Base-by-base conservation (phyloP, 2,797 vertebrate species). In the Hephaestus fuliginosus region DNA sequence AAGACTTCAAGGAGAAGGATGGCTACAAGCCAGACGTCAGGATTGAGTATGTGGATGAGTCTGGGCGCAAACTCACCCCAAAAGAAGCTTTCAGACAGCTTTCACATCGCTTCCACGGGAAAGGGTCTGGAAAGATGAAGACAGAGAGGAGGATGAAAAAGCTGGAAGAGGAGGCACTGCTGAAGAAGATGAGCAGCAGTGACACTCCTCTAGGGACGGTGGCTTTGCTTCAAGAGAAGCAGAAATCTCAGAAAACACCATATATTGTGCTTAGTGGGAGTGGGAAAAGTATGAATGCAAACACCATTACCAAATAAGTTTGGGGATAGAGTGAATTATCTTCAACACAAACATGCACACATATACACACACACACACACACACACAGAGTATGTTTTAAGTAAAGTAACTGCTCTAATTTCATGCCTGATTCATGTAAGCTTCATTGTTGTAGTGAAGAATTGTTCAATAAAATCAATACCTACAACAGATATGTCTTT, bases 121-220 rank as follows among this genome's bases (percentile, higher is more conserved):
- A 98, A 76, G 97, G 97, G 3, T 98, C 97, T 0, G 97, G 97
- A 80, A 98, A 98, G 94, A 98, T 99, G 97, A 99, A 98, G 91
- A 98, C 97, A 0, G 97, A 99, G 88, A 94, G 96, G 76, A 95
- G 97, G 76, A 98, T 98, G 97, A 99, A 99, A 89, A 99, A 99
- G 90, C 89, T 97, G 60, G 97, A 98, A 4, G 97, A 96, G 84
- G 98, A 98, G 83, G 97, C 96, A 69, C 95, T 98, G 86, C 93
- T 98, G 94, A 98, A 98, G 92, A 98, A 97, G 93, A 98, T 98
- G 97, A 98, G 97, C 91, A 98, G 97, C 86, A 98, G 97, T 0
- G 97, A 98, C 76, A 98, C 98, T 0, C 97, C 97, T 0, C 92
- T 98, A 3, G 97, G 97, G 64, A 98, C 97, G 0, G 97, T 98